Conservation (phyloP, 2,113 vertebrate genomes). For the Oreochromis niloticus region DNA sequence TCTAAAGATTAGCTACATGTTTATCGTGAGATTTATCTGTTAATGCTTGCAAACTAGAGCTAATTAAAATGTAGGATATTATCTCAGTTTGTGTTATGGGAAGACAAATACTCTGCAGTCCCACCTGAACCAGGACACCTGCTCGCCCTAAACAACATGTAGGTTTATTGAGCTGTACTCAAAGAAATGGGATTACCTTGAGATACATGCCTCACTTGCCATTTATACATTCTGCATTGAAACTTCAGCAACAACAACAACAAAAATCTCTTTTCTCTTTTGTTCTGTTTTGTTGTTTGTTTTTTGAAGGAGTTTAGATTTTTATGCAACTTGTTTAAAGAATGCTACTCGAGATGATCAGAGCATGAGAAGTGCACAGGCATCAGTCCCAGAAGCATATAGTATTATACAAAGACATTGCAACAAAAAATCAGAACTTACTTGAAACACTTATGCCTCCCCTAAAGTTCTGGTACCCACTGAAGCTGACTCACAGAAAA, state of each 20-base stretch:
- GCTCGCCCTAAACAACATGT: accelerated
- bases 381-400: neutral
- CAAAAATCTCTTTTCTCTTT: accelerated
- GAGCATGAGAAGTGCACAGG: neutral
- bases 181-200: neutral
- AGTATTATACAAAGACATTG: neutral
- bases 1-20: neutral
- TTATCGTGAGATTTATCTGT: neutral
- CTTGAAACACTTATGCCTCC: neutral
- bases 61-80: neutral
- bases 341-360: neutral
- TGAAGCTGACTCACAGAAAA: neutral
- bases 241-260: neutral
- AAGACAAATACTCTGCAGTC: neutral
- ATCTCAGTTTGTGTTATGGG: neutral
- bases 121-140: neutral
- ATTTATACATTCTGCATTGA: neutral
- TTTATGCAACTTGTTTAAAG: neutral
- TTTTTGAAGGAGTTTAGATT: neutral
- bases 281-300: neutral
- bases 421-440: neutral
- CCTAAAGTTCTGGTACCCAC: neutral
- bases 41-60: neutral
- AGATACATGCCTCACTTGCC: neutral
- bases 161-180: neutral